A percentile compares a stretch with the other conserved stretches of the same genome.
Conservation (phyloP, 1,140 invertebrate genomes). For the Eumeta japonica region DNA sequence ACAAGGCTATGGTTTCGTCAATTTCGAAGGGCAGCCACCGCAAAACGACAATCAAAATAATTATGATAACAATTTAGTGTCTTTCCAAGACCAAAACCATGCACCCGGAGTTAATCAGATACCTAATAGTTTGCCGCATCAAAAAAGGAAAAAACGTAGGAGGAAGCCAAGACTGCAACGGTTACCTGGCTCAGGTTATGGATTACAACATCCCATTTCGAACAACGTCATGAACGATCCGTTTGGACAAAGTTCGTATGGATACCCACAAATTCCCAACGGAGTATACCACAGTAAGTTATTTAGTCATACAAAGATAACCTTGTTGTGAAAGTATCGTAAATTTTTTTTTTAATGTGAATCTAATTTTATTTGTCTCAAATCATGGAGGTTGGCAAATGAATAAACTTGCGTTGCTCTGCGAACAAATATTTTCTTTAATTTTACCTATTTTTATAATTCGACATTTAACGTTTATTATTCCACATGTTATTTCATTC, state of each 20-base stretch:
- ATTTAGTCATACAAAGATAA: neutral
- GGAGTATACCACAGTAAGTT: neutral
- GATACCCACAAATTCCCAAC: neutral
- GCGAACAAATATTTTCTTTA: no score
- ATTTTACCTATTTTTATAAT: no score
- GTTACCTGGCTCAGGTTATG: neutral
- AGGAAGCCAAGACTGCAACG: conserved; percentile 5
- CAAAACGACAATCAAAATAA: neutral
- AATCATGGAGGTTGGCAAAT: no score
- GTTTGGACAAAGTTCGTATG: neutral
- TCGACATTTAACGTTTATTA: no score
- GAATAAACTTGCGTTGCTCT: no score
- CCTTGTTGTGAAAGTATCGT: neutral
- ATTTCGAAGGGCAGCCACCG: neutral
- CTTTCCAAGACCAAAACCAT: neutral
- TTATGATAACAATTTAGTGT: neutral
- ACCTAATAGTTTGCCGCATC: neutral
- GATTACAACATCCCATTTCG: neutral
- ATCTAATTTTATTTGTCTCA: neutral
- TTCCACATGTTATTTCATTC: no score
- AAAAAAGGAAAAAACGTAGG: conserved; percentile 10
- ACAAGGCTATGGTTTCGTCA: no score
- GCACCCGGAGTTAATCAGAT: neutral
- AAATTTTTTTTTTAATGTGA: neutral
- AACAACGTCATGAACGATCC: neutral